These are phyloP conservation scores for Trissolcus japonicus DNA, from an alignment of 2,888 invertebrate species.

Conservation along the genomic window DNA sequence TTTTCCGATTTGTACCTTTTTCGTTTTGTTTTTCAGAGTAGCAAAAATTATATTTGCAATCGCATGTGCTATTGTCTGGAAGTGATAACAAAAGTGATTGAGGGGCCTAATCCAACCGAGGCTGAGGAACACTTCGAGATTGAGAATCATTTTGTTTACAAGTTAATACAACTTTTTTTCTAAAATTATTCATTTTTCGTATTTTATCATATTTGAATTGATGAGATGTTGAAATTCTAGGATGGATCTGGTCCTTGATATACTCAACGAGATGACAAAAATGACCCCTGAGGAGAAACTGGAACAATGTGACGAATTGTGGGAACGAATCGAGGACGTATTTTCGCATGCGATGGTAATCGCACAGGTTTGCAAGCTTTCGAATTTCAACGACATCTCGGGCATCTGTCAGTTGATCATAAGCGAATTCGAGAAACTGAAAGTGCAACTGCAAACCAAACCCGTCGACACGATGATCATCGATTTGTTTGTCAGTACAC, in stretches of 20 bases:
- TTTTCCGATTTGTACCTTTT: neutral
- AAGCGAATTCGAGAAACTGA: constrained; percentile 72
- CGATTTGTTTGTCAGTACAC: constrained; percentile 80
- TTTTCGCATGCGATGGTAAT: constrained; percentile 76
- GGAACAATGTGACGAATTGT: constrained; percentile 65
- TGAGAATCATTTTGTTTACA: constrained; percentile 72
- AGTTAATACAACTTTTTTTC: constrained; percentile 56
- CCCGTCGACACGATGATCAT: constrained; percentile 77
- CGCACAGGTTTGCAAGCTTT: constrained; percentile 74
- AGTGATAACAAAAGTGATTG: constrained; percentile 67
- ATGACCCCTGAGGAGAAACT: constrained; percentile 64
- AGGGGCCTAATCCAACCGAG: constrained; percentile 64
- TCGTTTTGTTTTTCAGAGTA: constrained; percentile 60
- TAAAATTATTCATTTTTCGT: neutral
- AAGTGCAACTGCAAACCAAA: constrained; percentile 66
- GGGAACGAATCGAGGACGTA: constrained; percentile 72
- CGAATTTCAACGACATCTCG: constrained; percentile 74
- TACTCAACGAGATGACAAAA: constrained; percentile 67
- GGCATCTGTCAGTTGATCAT: constrained; percentile 74
- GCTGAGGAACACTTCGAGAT: constrained; percentile 67
- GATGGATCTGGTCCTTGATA: constrained; percentile 72
- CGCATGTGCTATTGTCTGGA: constrained; percentile 71
- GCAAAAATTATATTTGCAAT: constrained; percentile 71
- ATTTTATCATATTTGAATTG: neutral
- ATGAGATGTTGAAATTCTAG: constrained; percentile 55